phyloP scores from a whole-genome alignment of 2,113 vertebrate genomes.

The Tragelaphus buxtoni region DNA sequence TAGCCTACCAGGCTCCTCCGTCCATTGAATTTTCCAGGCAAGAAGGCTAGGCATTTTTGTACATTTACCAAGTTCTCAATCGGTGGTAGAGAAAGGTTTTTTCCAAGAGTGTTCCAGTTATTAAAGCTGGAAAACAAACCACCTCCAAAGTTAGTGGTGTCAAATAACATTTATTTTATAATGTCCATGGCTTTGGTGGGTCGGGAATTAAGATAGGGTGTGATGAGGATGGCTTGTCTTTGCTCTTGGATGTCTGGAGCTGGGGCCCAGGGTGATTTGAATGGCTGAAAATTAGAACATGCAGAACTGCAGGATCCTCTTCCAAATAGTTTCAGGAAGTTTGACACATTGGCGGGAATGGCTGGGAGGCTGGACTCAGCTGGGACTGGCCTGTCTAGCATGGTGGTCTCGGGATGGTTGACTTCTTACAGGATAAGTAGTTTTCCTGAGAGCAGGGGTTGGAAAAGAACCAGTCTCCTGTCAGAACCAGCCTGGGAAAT shows the following conservation, averaged over 20 bases:
- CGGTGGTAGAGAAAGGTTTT: not conserved
- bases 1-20: not conserved
- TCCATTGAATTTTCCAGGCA: not conserved
- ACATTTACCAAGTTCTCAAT: not conserved
- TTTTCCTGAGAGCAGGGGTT: not conserved
- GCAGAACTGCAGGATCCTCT: not conserved
- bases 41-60: not conserved
- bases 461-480: not conserved
- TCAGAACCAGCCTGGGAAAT: slow-evolving; percentile 6
- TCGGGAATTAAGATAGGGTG: not conserved
- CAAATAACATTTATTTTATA: slow-evolving; percentile 25
- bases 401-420: not conserved
- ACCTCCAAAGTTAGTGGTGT: not conserved
- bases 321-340: not conserved
- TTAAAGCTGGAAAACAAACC: slow-evolving; percentile 7
- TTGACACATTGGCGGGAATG: not conserved
- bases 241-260: not conserved
- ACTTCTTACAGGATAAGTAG: not conserved
- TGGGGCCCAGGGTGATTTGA: not conserved
- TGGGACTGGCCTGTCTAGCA: not conserved
- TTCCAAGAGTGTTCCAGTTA: not conserved
- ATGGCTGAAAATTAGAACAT: not conserved
- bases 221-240: not conserved
- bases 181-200: not conserved
- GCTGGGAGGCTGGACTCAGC: not conserved